These are phyloP conservation scores for Autographa gamma DNA, from an alignment of 2,888 invertebrate genomes.

Conservation along the genomic window DNA sequence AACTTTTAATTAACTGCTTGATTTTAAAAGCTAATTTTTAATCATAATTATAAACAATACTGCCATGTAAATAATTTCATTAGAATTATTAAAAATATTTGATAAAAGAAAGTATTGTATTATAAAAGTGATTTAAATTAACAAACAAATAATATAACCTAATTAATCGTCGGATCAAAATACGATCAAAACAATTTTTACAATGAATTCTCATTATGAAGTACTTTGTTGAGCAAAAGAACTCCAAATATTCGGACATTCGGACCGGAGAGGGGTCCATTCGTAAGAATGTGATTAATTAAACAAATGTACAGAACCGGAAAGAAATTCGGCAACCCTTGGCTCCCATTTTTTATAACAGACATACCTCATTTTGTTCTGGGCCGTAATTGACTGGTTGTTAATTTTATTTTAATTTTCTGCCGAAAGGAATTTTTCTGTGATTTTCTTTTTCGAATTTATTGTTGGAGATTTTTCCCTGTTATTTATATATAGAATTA, in stretches of 20 bases:
- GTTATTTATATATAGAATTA: neutral
- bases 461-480: conserved; percentile 6
- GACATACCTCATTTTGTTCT: conserved; percentile 82
- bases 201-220: conserved; percentile 40
- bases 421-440: conserved; percentile 62
- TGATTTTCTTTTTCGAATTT: conserved; percentile 51
- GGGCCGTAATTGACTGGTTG: conserved; percentile 83
- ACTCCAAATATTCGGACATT: conserved; percentile 83
- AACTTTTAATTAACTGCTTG: no score
- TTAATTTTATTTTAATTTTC: conserved; percentile 79
- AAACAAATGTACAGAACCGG: conserved; percentile 85
- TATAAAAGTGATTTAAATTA: neutral
- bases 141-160: neutral
- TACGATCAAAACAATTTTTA: conserved; percentile 33
- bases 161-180: conserved; percentile 14
- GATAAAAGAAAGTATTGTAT: neutral
- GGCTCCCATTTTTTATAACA: conserved; percentile 80
- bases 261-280: conserved; percentile 76
- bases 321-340: conserved; percentile 86
- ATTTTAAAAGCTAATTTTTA: no score
- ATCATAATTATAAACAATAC: no score
- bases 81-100: no score
- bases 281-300: conserved; percentile 88
- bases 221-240: conserved; percentile 62
- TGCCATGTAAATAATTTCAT: no score